Percentiles rank a stretch among this genome's conserved stretches.
Conservation (phyloP, 1,140 invertebrate genomes). For the Drosophila sturtevanti region DNA sequence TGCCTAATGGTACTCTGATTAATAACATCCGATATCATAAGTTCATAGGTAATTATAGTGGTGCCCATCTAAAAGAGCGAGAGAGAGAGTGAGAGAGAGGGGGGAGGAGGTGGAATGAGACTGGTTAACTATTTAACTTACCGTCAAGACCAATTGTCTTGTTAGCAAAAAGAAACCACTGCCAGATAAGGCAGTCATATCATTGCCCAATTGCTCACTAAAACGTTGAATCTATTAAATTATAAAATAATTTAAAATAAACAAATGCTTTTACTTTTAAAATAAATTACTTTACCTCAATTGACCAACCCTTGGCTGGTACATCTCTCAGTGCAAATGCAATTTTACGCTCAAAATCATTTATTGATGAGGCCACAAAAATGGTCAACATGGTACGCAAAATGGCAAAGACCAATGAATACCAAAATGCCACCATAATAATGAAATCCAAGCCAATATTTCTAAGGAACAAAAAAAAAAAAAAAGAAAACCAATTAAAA, state of each 20-base stretch:
- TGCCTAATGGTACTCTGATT: conserved; percentile 72
- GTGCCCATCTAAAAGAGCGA: conserved; percentile 83
- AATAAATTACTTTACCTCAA: conserved; percentile 83
- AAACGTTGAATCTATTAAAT: conserved; percentile 83
- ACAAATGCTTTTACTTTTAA: not conserved
- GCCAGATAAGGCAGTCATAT: conserved; percentile 85
- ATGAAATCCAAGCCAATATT: conserved; percentile 73
- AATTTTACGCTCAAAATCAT: conserved; percentile 85
- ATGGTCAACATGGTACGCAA: conserved; percentile 85
- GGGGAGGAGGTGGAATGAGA: not conserved
- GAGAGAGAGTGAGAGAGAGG: not conserved
- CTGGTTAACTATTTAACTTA: conserved; percentile 21
- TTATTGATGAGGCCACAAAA: conserved; percentile 85
- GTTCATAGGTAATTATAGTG: conserved; percentile 87
- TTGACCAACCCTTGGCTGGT: conserved; percentile 84
- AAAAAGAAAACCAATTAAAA: not conserved
- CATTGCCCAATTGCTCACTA: conserved; percentile 85
- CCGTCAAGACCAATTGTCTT: conserved; percentile 85
- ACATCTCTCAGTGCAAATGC: conserved; percentile 84
- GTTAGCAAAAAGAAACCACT: conserved; percentile 87
- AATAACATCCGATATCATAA: conserved; percentile 84
- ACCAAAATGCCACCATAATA: conserved; percentile 85
- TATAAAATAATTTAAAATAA: not conserved
- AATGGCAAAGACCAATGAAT: conserved; percentile 86
- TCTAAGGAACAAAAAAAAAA: conserved; percentile 38